Evolutionary conservation across 2,113 vertebrate genomes (phyloP), one percentile per base, ranked within the genome.

Genomic region (Hydropotes inermis): DNA sequence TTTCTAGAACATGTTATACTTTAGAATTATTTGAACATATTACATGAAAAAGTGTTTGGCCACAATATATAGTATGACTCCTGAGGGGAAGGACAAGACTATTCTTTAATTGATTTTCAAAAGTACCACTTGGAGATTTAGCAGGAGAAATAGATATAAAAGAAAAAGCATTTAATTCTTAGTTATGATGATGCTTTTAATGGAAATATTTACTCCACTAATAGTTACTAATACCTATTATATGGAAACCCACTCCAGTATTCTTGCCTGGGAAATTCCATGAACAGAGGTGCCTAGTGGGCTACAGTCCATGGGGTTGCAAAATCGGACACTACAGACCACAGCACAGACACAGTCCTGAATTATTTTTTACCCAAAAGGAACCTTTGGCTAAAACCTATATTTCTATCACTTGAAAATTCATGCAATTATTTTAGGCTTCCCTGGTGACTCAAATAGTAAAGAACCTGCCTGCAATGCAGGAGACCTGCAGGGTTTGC

Each of bases 31-130:
- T 90, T 92, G 16, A 2, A 79, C 3, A 64, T 87, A 83, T 54
- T 87, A 8, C 81, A 30, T 70, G 39, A 55, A 93, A 96, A 96
- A 79, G 1, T 67, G 60, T 89, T 70, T 55, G 95, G 30, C 28
- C 47, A 23, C 60, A 83, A 78, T 55, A 74, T 39, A 78, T 86
- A 23, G 25, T 92, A 64, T 1, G 94, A 36, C 15, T 88, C 50
- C 64, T 74, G n/a, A 97, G 33, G 23, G 23, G 15, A 91, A 84
- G 8, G 19, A 92, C 43, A 4, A 86, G 10, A 81, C 86, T 85
- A 57, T 88, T 86, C 43, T 79, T 95, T 50, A 64, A 43, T 54
- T 95, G 92, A 76, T 94, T 87, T 90, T 92, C 17, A 23, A 82
- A 95, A 97, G 25, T 87, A 47, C 21, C 54, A 43, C 15, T 47